phyloP scores from a whole-genome alignment of 2,888 invertebrate species.

The Drosophila paracracens region DNA sequence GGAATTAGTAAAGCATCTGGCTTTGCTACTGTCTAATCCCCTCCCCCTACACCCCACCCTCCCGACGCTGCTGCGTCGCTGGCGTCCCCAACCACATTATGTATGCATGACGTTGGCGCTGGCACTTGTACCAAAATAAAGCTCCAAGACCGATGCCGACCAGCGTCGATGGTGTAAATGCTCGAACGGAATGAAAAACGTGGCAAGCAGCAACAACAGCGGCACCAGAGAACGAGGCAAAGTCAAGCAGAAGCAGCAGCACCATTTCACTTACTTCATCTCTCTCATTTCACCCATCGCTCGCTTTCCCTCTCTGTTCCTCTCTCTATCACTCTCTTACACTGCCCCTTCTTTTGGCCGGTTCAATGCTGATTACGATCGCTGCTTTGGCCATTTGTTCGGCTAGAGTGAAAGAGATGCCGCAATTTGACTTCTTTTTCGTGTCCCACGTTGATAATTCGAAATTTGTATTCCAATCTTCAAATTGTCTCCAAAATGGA shows the following conservation, averaged over 20 bases:
- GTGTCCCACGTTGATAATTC: conserved; percentile 83
- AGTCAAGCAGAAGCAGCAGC: conserved; percentile 29
- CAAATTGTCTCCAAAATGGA: conserved; percentile 85
- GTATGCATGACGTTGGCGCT: conserved; percentile 75
- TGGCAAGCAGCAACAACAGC: conserved; percentile 31
- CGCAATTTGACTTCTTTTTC: conserved; percentile 30
- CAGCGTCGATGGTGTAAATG: conserved; percentile 68
- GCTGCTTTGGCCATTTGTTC: conserved; percentile 59
- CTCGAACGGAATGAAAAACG: conserved; percentile 60
- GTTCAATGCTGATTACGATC: conserved; percentile 80
- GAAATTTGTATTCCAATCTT: conserved; percentile 85
- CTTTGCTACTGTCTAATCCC: conserved; percentile 11
- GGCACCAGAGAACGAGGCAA: conserved; percentile 3
- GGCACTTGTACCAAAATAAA: conserved; percentile 38
- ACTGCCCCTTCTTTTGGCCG: conserved; percentile 33
- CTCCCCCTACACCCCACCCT: not conserved
- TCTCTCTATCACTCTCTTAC: not conserved
- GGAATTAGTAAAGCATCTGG: conserved; percentile 74
- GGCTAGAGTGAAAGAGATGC: conserved; percentile 30
- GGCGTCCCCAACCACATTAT: conserved; percentile 79
- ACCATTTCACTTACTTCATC: conserved; percentile 4
- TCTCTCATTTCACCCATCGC: not conserved
- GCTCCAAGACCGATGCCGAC: conserved; percentile 37
- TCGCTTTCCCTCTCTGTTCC: not conserved
- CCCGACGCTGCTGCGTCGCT: conserved; percentile 49